phyloP scores from a whole-genome alignment of 1,140 invertebrate species.

The Hormaphis cornu region DNA sequence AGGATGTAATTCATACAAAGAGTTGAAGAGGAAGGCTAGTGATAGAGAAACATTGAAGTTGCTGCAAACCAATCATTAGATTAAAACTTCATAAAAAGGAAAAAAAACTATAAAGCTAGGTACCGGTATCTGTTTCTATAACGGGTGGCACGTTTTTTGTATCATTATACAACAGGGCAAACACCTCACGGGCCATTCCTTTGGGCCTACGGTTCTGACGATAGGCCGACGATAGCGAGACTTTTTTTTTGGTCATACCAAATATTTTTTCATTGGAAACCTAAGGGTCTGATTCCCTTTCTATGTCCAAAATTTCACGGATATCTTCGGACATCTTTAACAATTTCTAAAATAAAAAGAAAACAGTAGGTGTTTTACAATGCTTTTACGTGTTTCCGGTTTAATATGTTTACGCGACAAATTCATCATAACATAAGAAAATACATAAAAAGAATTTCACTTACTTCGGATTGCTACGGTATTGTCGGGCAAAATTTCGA shows the following conservation, averaged over 20 bases:
- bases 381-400: too few relatives aligned
- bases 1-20: too few relatives aligned
- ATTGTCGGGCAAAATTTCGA: too few relatives aligned
- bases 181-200: conserved; percentile 95
- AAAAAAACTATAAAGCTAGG: not conserved
- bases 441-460: too few relatives aligned
- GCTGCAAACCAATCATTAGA: not conserved
- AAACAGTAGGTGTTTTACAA: too few relatives aligned
- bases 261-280: conserved; percentile 76
- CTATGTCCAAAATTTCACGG: conserved; percentile 85
- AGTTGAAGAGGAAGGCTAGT: too few relatives aligned
- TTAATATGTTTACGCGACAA: too few relatives aligned
- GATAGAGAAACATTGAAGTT: not conserved
- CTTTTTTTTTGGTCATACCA: conserved; percentile 49
- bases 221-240: conserved; percentile 39
- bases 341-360: too few relatives aligned
- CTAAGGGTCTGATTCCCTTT: conserved; percentile 61
- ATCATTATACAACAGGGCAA: conserved; percentile 88
- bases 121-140: conserved; percentile 70
- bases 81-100: too few relatives aligned
- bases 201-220: conserved; percentile 76
- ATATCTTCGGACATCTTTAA: conserved; percentile 64
- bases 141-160: conserved; percentile 81
- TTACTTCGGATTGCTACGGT: too few relatives aligned
- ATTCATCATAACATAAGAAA: too few relatives aligned